phyloP scores from a whole-genome alignment of 37 sponge, comb jelly and placozoan species.

The Mnemiopsis leidyi region DNA sequence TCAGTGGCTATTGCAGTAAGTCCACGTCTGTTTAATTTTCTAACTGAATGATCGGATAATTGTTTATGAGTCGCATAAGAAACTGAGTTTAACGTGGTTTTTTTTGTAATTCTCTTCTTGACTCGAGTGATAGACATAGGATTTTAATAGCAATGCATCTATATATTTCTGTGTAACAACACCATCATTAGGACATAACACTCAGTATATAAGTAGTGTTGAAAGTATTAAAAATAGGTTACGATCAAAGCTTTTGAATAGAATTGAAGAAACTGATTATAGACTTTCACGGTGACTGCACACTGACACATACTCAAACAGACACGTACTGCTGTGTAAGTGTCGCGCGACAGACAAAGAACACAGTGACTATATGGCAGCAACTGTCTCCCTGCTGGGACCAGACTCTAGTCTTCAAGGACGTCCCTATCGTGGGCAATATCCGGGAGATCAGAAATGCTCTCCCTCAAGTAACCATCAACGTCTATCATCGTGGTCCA shows the following conservation, averaged over 20 bases:
- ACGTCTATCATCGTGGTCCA: slow-evolving; percentile 1
- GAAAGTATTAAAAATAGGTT: neutral
- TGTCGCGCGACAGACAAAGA: slow-evolving; percentile 7
- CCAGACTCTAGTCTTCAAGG: neutral
- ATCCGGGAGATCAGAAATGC: neutral
- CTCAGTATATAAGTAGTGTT: too few relatives aligned
- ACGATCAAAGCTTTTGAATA: too few relatives aligned
- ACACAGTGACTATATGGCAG: neutral
- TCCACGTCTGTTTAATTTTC: neutral
- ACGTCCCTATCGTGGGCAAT: neutral
- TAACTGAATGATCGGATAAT: too few relatives aligned
- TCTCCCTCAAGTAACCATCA: neutral
- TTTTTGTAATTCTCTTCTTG: too few relatives aligned
- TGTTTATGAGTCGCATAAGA: too few relatives aligned
- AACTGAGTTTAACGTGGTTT: too few relatives aligned
- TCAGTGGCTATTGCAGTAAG: neutral
- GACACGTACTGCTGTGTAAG: slow-evolving; percentile 11
- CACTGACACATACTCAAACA: neutral
- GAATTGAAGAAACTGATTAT: too few relatives aligned
- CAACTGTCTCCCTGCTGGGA: slow-evolving; percentile 12
- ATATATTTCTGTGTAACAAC: too few relatives aligned
- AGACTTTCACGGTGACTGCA: neutral
- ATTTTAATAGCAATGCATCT: too few relatives aligned
- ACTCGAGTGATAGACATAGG: too few relatives aligned
- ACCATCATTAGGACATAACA: too few relatives aligned